Evolutionary conservation across 2,888 invertebrate genomes (phyloP).

Genomic region (Drosophila borborema): DNA sequence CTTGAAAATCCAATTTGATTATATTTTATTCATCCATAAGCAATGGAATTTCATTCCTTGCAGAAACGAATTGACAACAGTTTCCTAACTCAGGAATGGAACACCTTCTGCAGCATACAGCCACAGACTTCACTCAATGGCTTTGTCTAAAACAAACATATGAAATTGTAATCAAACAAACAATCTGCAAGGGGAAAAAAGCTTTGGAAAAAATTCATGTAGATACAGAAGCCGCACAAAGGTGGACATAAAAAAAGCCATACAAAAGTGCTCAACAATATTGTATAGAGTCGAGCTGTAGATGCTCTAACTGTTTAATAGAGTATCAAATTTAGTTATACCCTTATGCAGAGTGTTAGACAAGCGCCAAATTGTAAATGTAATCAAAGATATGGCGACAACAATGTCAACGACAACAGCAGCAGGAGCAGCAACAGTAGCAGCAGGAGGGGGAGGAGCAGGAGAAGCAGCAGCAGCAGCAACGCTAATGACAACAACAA

Average conservation of each 20-base stretch:
- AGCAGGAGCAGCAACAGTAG: slow-evolving; percentile 3
- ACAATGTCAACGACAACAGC: slow-evolving; percentile 35
- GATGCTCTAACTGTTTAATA: slow-evolving; percentile 7
- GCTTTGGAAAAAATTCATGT: slow-evolving; percentile 19
- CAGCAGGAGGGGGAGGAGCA: neutral
- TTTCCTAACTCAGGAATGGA: neutral
- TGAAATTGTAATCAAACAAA: slow-evolving; percentile 58
- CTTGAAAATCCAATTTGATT: neutral
- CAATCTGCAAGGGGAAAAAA: slow-evolving; percentile 32
- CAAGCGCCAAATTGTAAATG: slow-evolving; percentile 49
- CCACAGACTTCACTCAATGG: neutral
- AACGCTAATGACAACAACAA: slow-evolving; percentile 26
- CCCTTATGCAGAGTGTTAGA: neutral
- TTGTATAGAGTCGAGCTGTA: neutral
- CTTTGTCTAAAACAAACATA: slow-evolving; percentile 42
- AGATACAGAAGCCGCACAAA: slow-evolving; percentile 41
- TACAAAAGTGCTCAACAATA: slow-evolving; percentile 7
- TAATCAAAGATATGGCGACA: slow-evolving; percentile 51
- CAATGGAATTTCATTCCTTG: neutral
- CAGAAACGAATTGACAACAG: neutral
- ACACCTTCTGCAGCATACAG: slow-evolving; percentile 4
- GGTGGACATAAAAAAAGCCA: slow-evolving; percentile 25
- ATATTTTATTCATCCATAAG: neutral
- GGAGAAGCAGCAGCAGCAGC: neutral
- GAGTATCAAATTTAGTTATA: neutral